phyloP scores from a whole-genome alignment of 2,888 invertebrate genomes.

The Amaurobius ferox region DNA sequence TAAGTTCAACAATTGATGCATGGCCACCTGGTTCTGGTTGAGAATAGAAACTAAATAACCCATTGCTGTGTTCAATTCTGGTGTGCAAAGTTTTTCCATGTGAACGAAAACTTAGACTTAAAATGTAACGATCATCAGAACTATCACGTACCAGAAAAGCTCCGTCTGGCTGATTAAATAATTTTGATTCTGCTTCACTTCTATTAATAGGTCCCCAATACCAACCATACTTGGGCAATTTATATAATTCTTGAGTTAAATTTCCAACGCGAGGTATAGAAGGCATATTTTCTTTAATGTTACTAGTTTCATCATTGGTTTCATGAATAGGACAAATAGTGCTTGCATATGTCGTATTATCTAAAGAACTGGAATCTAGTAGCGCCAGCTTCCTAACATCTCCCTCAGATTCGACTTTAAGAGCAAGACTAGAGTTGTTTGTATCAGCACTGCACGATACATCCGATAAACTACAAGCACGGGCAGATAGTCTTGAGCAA shows the following conservation, averaged over 20 bases:
- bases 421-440: slow-evolving; percentile 44
- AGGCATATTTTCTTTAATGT: not conserved
- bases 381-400: not conserved
- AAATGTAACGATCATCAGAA: slow-evolving; percentile 84
- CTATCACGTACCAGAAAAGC: slow-evolving; percentile 88
- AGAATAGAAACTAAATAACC: slow-evolving; percentile 81
- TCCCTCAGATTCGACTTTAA: slow-evolving; percentile 41
- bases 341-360: slow-evolving; percentile 29
- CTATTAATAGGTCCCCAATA: slow-evolving; percentile 89
- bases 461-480: slow-evolving; percentile 45
- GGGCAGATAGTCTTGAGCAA: slow-evolving; percentile 36
- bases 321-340: not conserved
- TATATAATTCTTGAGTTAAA: slow-evolving; percentile 79
- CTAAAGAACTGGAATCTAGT: not conserved
- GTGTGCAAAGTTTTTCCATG: slow-evolving; percentile 85
- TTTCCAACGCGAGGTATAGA: slow-evolving; percentile 74
- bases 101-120: slow-evolving; percentile 85
- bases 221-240: slow-evolving; percentile 82
- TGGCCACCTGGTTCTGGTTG: slow-evolving; percentile 80
- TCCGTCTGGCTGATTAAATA: slow-evolving; percentile 85
- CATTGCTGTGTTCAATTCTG: slow-evolving; percentile 85
- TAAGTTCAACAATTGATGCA: slow-evolving; percentile 84
- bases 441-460: slow-evolving; percentile 26
- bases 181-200: slow-evolving; percentile 84
- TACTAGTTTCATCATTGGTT: not conserved